phyloP scores from a whole-genome alignment of 1,140 invertebrate genomes.

The Notospermus geniculatus region DNA sequence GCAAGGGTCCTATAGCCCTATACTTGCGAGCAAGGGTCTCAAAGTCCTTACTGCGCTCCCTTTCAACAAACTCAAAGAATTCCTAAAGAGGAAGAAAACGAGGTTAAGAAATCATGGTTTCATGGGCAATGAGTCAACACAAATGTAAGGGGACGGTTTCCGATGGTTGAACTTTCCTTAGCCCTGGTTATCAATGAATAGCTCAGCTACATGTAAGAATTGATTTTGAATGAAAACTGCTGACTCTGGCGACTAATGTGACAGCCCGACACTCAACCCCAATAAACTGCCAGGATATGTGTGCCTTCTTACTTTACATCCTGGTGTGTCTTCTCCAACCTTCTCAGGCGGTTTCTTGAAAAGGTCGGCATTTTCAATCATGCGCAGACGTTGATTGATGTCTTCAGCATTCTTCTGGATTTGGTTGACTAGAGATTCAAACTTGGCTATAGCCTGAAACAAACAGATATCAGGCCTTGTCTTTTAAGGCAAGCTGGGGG shows the following conservation, averaged over 20 bases:
- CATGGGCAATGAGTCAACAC: no score
- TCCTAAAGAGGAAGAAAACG: conserved; percentile 59
- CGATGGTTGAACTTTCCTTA: no score
- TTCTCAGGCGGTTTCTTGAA: conserved; percentile 51
- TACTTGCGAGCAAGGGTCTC: conserved; percentile 69
- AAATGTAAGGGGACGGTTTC: no score
- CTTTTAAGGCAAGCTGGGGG: no score
- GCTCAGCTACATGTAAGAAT: not conserved
- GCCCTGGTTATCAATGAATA: no score
- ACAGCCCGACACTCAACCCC: no score
- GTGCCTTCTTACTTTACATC: conserved; percentile 46
- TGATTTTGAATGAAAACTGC: not conserved
- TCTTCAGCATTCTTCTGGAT: conserved; percentile 75
- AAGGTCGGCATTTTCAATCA: conserved; percentile 51
- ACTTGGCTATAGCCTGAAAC: conserved; percentile 56
- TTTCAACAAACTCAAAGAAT: conserved; percentile 68
- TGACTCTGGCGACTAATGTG: no score
- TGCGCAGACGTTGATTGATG: conserved; percentile 56
- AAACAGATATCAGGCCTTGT: no score
- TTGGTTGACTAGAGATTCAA: conserved; percentile 68
- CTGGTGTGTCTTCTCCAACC: conserved; percentile 39
- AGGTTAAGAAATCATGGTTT: conserved; percentile 28
- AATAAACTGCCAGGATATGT: no score
- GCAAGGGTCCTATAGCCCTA: conserved; percentile 69
- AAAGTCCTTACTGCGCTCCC: conserved; percentile 66